Percentiles rank a stretch among this genome's conserved stretches.
Conservation (phyloP, 2,113 vertebrate genomes). For the Limnothrissa miodon region DNA sequence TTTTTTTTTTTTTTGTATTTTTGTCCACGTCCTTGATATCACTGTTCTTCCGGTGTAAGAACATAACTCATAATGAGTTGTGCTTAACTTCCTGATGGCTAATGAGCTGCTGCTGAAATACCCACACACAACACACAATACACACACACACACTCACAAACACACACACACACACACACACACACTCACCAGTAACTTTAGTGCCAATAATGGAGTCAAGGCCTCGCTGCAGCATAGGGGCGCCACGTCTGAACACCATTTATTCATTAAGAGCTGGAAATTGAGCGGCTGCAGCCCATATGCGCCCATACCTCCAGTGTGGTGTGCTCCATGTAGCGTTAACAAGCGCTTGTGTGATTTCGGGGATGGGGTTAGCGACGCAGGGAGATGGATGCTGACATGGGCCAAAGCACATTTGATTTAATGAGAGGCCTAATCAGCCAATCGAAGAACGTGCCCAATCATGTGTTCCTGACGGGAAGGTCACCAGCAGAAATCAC, state of each 20-base stretch:
- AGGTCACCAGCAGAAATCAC: constrained; percentile 31
- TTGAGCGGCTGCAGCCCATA: not conserved
- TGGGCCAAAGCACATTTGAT: constrained; percentile 25
- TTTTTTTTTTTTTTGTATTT: not conserved
- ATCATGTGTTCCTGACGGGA: constrained; percentile 18
- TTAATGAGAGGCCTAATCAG: constrained; percentile 40
- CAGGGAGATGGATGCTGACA: constrained; percentile 32
- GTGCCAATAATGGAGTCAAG: no score
- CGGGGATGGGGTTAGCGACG: constrained; percentile 29
- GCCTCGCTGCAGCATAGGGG: not conserved
- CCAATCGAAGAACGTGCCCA: constrained; percentile 28
- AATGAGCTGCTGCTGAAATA: not conserved
- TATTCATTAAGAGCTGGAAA: not conserved
- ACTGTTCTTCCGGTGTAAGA: not conserved
- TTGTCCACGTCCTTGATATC: not conserved
- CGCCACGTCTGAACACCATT: not conserved
- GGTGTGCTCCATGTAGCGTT: not conserved
- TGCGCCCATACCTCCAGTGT: not conserved
- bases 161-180: no score
- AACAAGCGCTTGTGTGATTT: not conserved
- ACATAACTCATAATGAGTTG: constrained; percentile 3
- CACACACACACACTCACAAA: no score
- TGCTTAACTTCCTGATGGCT: not conserved
- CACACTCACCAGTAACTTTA: no score
- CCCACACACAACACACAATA: no score